Evolutionary conservation across 1,140 invertebrate species (phyloP).

Genomic region (Rhagoletis pomonella): DNA sequence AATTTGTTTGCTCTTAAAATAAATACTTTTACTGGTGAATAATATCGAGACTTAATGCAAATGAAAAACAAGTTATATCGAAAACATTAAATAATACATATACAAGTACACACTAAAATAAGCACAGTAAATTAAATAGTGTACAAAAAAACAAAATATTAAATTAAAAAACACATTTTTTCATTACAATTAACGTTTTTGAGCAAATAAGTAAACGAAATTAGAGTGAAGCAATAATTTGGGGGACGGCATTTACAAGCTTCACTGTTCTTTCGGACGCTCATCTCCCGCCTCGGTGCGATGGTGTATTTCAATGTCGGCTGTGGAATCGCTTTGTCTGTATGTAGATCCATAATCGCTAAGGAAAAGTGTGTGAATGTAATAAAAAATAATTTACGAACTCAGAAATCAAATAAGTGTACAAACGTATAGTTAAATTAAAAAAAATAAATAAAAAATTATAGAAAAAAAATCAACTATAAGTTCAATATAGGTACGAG

Average conservation of each 20-base stretch:
- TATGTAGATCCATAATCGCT: background rate
- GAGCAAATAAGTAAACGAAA: no score
- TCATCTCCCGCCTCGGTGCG: background rate
- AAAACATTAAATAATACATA: background rate
- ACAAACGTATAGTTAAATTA: background rate
- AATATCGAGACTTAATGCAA: slow-evolving; percentile 11
- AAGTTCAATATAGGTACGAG: background rate
- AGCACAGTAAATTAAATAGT: background rate
- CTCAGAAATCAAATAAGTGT: background rate
- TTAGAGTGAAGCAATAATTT: no score
- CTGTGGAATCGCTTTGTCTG: slow-evolving; percentile 20
- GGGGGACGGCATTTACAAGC: background rate
- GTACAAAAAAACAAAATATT: no score
- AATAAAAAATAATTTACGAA: background rate
- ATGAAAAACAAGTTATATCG: background rate
- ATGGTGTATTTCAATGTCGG: slow-evolving; percentile 26
- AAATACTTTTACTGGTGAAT: background rate
- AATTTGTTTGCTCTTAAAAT: background rate
- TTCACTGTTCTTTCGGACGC: slow-evolving; percentile 13
- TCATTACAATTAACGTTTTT: no score
- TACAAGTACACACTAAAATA: background rate
- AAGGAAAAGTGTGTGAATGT: background rate
- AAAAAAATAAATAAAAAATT: background rate
- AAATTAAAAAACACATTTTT: no score
- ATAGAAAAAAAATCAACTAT: background rate